phyloP scores from a whole-genome alignment of 2,797 vertebrate genomes.

The Aselliscus stoliczkanus region DNA sequence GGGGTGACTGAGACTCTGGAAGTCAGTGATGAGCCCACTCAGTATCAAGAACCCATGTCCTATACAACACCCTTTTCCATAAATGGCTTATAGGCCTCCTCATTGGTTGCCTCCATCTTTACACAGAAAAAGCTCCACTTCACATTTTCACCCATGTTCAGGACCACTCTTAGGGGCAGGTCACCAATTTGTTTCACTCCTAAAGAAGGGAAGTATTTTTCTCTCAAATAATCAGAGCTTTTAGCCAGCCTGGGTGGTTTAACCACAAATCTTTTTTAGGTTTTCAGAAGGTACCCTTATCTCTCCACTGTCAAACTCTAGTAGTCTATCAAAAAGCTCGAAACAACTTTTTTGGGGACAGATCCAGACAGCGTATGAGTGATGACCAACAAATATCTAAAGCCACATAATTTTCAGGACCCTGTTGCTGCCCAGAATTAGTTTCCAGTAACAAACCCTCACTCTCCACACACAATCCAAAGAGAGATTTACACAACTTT shows the following conservation, averaged over 20 bases:
- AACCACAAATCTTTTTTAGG: background rate
- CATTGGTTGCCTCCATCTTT: background rate
- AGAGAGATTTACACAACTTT: background rate
- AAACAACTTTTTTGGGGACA: background rate
- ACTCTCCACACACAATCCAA: background rate
- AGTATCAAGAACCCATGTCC: background rate
- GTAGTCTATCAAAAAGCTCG: background rate
- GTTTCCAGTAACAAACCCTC: background rate
- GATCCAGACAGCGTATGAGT: background rate
- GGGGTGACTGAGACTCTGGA: background rate
- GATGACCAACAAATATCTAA: background rate
- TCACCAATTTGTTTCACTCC: background rate
- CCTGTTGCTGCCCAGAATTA: background rate
- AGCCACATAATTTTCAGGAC: background rate
- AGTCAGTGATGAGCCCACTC: background rate
- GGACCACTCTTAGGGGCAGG: background rate
- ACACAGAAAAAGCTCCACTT: background rate
- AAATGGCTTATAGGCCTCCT: background rate
- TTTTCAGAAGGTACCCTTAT: conserved; percentile 6
- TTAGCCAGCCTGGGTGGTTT: background rate
- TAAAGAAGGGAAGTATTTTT: conserved; percentile 24
- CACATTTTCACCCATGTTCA: background rate
- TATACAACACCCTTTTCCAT: background rate
- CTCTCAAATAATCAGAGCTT: background rate
- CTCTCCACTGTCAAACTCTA: background rate